Percentiles rank a stretch among this genome's conserved stretches.
These are phyloP conservation scores for Tokudaia tokunoshimensis DNA, from an alignment of 2,797 vertebrate genomes.

Conservation along the genomic window DNA sequence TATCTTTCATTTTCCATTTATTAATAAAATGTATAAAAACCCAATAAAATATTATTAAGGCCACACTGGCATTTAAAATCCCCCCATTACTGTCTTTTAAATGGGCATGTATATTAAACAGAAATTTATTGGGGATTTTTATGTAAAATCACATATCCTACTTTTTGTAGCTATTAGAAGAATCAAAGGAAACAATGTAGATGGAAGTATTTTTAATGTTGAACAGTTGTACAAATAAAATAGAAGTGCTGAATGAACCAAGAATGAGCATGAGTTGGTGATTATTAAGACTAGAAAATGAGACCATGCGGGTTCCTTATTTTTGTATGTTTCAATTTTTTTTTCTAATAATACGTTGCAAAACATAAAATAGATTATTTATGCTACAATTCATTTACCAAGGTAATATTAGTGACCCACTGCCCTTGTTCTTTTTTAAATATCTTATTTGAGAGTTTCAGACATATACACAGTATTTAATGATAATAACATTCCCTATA, in stretches of 20 bases:
- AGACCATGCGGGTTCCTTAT: background rate
- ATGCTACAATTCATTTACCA: slow-evolving; percentile 2
- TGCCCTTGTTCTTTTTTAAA: background rate
- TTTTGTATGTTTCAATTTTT: slow-evolving; percentile 40
- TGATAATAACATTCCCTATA: background rate
- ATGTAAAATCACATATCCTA: slow-evolving; percentile 39
- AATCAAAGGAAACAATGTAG: slow-evolving; percentile 35
- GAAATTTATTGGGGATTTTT: slow-evolving; percentile 53
- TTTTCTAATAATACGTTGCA: background rate
- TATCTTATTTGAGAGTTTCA: background rate
- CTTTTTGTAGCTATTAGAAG: background rate
- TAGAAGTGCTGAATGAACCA: background rate
- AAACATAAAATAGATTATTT: slow-evolving; percentile 5
- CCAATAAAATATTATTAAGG: slow-evolving; percentile 9
- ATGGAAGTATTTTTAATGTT: background rate
- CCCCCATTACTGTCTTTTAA: slow-evolving; percentile 24
- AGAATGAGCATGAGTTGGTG: background rate
- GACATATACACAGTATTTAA: background rate
- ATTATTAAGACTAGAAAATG: background rate
- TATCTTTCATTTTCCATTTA: background rate
- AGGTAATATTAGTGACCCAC: background rate
- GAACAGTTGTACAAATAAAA: background rate
- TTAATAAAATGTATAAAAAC: background rate
- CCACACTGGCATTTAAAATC: background rate
- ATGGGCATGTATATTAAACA: slow-evolving; percentile 63